Evolutionary conservation across 2,888 invertebrate species (phyloP), one percentile per base, ranked within the genome.

Genomic region (Sesia apiformis): DNA sequence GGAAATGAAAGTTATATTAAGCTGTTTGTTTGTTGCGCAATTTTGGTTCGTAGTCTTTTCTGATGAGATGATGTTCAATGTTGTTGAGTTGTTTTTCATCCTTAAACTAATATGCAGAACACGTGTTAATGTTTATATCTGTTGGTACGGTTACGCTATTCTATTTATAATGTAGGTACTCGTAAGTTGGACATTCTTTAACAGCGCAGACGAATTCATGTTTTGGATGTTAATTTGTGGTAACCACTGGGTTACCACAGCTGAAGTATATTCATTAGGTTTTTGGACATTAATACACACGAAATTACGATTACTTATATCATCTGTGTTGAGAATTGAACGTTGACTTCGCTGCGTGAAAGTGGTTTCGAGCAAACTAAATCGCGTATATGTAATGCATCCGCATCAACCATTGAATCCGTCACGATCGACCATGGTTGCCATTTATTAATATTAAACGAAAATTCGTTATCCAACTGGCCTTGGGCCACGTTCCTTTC

Each of bases 401-500:
- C 80, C 79, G 81, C 75, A 69, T 78, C 72, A 70, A 76, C 73
- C 70, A 74, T 72, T 73, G 73, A 68, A 76, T 78, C 78, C 76
- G 80, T 81, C 83, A 85, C 84, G 82, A 84, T 78, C 77, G 72
- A 69, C 80, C 78, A 73, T 79, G 79, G 75, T 76, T 78, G 79
- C 78, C 77, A 81, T 82, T 84, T 84, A 85, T 84, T 84, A 84
- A 85, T 84, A 85, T 82, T 81, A 82, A 85, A 85, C 81, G 82
- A 87, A 89, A 88, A 87, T 88, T 85, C 85, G 86, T 86, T 86
- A 87, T 87, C 79, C 84, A 82, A 76, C 72, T 81, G 80, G 85
- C 89, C 88, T 88, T 85, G 86, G 79, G 70, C 73, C 64, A 63
- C 69, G 84, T 78, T 83, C 86, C 87, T 88, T 88, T 88, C 87